Evolutionary conservation across 2,888 invertebrate genomes (phyloP).

Genomic region (Pristionchus arcanus): DNA sequence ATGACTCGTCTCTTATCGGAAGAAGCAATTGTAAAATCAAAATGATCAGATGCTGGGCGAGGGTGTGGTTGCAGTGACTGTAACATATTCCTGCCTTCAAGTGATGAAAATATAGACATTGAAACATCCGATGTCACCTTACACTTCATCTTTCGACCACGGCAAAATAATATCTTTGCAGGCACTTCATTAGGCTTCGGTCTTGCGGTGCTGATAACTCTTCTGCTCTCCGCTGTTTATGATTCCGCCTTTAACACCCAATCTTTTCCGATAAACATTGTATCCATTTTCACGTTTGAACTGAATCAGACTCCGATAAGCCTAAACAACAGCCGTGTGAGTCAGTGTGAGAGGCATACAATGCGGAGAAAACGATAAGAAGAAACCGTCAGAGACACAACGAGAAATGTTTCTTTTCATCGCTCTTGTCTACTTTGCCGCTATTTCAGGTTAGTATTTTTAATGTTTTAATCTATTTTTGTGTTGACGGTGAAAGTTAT

Average conservation of each 20-base stretch:
- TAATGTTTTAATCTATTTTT: no score
- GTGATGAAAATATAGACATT: not conserved
- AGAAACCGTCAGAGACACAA: not conserved
- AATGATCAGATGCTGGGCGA: not conserved
- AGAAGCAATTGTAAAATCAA: not conserved
- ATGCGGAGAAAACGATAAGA: slow-evolving; percentile 1
- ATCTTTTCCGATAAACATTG: not conserved
- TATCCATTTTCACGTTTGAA: not conserved
- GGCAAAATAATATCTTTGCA: not conserved
- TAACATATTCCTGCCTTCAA: not conserved
- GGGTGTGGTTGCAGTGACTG: not conserved
- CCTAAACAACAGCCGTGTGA: not conserved
- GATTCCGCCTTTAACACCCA: no score
- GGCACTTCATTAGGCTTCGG: not conserved
- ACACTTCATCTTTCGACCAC: not conserved
- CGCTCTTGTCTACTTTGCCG: slow-evolving; percentile 68
- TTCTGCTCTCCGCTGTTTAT: not conserved
- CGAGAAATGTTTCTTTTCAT: slow-evolving; percentile 85
- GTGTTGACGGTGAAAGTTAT: no score
- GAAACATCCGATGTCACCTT: not conserved
- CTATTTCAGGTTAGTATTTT: not conserved
- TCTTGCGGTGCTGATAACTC: not conserved
- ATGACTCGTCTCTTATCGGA: not conserved
- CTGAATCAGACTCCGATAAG: not conserved
- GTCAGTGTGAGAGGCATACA: slow-evolving; percentile 14